Evolutionary conservation across 2,113 vertebrate genomes (phyloP), one percentile per base, ranked within the genome.

Genomic region (Engraulis encrasicolus): DNA sequence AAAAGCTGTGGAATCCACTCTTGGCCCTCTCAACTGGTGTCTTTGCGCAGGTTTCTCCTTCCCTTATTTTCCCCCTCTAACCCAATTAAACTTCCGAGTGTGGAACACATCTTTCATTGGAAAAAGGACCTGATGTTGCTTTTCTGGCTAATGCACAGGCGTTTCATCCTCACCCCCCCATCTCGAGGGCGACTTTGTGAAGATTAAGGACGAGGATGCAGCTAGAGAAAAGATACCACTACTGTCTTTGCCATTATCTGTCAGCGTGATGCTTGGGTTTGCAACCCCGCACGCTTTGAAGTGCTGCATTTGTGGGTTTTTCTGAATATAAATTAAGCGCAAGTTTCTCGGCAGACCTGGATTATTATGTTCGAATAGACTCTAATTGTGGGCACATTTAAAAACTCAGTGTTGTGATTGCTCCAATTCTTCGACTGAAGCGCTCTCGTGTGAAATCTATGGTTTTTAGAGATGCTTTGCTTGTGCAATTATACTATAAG

Each of bases 51-150:
- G 15, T 74, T 74, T 74, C 27, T 74, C 66, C 66, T 17, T 74
- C 66, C 66, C 31, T 74, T 74, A 34, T 74, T 74, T 34, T 15
- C n/a, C 23, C 66, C 23, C 66, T 34, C 31, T 34, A 23, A 74
- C 66, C 66, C 66, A 74, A 74, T 74, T 74, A 74, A 74, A 74
- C 66, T 34, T 5, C 27, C 12, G 34, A 74, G 66, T 34, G 66
- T 27, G 15, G 27, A 12, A 34, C 66, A 74, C 31, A 74, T 74
- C 66, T 15, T 66, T 66, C 23, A 66, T n/a, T 3, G 66, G 12
- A 31, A 74, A 66, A 74, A 74, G 66, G 66, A 3, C 66, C 66
- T 74, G 66, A 74, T 74, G 66, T 31, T 74, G 66, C 66, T 74
- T 74, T 74, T 34, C 31, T 31, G 31, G 66, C 66, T 74, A 74